Evolutionary conservation across 2,888 invertebrate genomes (phyloP).

Genomic region (Noctua janthina): DNA sequence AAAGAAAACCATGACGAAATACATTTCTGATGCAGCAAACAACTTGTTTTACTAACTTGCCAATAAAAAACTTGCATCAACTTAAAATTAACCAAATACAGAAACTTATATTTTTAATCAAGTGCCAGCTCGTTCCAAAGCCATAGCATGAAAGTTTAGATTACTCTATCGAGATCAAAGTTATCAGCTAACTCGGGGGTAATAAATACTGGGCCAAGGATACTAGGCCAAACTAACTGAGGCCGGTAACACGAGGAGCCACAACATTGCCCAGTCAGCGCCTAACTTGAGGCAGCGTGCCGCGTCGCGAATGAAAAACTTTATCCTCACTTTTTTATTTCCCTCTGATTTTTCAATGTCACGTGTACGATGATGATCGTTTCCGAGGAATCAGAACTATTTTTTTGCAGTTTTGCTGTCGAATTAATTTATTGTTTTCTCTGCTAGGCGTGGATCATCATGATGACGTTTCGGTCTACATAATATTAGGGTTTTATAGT

Average conservation of each 20-base stretch:
- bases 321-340: neutral
- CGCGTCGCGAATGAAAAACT: neutral
- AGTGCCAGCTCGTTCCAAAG: slow-evolving; percentile 17
- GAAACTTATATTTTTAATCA: neutral
- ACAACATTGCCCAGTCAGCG: neutral
- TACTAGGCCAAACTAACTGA: slow-evolving; percentile 47
- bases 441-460: neutral
- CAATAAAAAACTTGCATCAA: neutral
- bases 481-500: neutral
- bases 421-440: neutral
- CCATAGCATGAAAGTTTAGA: slow-evolving; percentile 40
- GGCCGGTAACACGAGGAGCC: neutral
- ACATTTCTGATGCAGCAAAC: neutral
- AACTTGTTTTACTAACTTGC: neutral
- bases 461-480: neutral
- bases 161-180: slow-evolving; percentile 44
- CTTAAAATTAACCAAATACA: neutral
- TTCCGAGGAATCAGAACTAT: neutral
- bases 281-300: neutral
- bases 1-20: neutral
- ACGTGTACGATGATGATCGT: neutral
- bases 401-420: neutral
- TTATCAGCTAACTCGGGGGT: slow-evolving; percentile 58
- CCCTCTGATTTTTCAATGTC: neutral
- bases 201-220: slow-evolving; percentile 34